phyloP scores from a whole-genome alignment of 2,888 invertebrate species.

The Meta bourneti region DNA sequence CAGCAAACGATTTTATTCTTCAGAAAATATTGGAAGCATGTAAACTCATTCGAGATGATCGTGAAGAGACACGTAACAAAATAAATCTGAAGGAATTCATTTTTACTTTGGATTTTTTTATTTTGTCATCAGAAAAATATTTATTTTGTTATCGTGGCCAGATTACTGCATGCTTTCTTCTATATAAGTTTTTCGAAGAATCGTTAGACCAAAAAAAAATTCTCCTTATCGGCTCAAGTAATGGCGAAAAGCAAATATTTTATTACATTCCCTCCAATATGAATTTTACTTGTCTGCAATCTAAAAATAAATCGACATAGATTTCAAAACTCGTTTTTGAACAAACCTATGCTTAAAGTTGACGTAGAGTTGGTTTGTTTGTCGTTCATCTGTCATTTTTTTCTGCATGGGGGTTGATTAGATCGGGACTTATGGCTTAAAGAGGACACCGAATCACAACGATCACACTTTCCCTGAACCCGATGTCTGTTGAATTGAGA shows the following conservation, averaged over 20 bases:
- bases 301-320: not conserved
- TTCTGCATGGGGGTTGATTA: no score
- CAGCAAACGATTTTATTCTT: not conserved
- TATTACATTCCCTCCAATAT: not conserved
- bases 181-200: not conserved
- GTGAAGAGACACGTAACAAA: not conserved
- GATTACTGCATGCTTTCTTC: not conserved
- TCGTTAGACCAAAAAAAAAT: not conserved
- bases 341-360: no score
- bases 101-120: not conserved
- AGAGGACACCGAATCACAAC: no score
- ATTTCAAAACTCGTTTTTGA: no score
- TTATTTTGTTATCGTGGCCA: not conserved
- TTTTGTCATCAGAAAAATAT: not conserved
- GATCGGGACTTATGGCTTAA: no score
- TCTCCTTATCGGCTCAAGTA: not conserved
- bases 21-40: not conserved
- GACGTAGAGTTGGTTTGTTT: no score
- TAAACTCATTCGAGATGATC: not conserved
- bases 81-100: not conserved
- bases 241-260: not conserved
- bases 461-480: no score
- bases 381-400: no score
- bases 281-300: not conserved
- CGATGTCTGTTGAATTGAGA: no score